These are phyloP conservation scores for Liposcelis brunnea DNA, from an alignment of 2,888 invertebrate species.

Conservation along the genomic window DNA sequence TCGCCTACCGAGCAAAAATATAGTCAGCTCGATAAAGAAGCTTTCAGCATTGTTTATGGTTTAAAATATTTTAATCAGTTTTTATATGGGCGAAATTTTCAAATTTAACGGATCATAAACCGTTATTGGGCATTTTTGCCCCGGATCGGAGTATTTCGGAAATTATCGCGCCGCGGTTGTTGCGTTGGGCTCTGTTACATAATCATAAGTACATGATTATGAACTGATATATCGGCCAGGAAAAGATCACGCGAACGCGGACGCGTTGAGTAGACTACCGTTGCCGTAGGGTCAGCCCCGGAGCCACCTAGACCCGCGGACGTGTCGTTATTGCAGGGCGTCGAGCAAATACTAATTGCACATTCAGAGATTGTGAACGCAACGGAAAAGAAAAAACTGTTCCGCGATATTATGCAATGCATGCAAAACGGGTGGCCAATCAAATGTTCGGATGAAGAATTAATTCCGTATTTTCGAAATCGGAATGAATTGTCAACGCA, in stretches of 20 bases:
- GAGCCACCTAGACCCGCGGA: too few species aligned
- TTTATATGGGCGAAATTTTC: slow-evolving; percentile 17
- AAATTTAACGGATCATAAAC: slow-evolving; percentile 21
- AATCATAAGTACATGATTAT: slow-evolving; percentile 13
- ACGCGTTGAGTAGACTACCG: slow-evolving; percentile 12
- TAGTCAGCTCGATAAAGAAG: slow-evolving; percentile 20
- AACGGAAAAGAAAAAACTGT: background rate
- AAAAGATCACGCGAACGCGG: slow-evolving; percentile 13
- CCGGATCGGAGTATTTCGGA: too few species aligned
- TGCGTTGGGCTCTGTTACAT: slow-evolving; percentile 13
- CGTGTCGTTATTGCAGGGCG: too few species aligned
- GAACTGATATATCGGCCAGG: slow-evolving; percentile 13
- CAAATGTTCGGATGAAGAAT: background rate
- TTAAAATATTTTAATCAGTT: slow-evolving; percentile 18
- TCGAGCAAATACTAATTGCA: too few species aligned
- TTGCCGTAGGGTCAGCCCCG: too few species aligned
- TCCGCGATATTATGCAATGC: background rate
- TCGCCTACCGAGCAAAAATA: slow-evolving; percentile 18
- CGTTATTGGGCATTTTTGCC: slow-evolving; percentile 17
- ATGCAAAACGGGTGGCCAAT: background rate
- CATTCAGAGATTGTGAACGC: too few species aligned
- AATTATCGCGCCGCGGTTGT: slow-evolving; percentile 11
- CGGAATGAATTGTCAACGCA: slow-evolving; percentile 11
- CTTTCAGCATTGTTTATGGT: slow-evolving; percentile 17
- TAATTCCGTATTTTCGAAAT: slow-evolving; percentile 13